These are phyloP conservation scores for Philereme transversata DNA, from an alignment of 2,888 invertebrate species.

Conservation along the genomic window DNA sequence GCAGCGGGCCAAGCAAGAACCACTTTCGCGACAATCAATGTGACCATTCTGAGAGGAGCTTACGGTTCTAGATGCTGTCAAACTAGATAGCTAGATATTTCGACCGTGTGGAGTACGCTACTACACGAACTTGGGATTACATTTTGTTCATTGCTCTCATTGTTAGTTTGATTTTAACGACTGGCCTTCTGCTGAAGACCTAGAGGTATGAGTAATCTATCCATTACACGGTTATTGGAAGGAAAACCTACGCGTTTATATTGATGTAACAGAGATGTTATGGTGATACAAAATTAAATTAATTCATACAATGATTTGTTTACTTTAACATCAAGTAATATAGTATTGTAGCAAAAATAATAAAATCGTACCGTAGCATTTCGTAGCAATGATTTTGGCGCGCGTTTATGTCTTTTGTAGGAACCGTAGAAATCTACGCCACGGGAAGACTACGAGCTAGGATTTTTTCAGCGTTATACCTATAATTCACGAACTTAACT, in stretches of 20 bases:
- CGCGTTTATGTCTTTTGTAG: constrained; percentile 21
- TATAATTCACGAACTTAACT: too few species aligned
- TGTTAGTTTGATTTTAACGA: constrained; percentile 13
- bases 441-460: background rate
- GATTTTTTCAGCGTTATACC: too few species aligned
- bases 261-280: background rate
- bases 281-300: too few species aligned
- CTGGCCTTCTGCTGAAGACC: constrained; percentile 23
- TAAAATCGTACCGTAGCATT: background rate
- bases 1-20: constrained; percentile 63
- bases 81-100: constrained; percentile 54
- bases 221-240: constrained; percentile 20
- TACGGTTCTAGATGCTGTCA: constrained; percentile 56
- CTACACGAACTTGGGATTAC: background rate
- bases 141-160: background rate
- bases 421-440: constrained; percentile 5
- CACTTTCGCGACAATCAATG: constrained; percentile 68
- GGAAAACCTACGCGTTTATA: constrained; percentile 18
- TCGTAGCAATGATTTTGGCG: constrained; percentile 15
- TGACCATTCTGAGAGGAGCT: constrained; percentile 56
- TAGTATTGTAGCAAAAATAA: background rate
- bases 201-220: constrained; percentile 20
- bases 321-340: too few species aligned
- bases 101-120: background rate
- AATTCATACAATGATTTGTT: too few species aligned